A percentile compares a stretch with the other conserved stretches of the same genome.
These are phyloP conservation scores for Pantherophis guttatus DNA, from an alignment of 2,113 vertebrate genomes.

Conservation along the genomic window DNA sequence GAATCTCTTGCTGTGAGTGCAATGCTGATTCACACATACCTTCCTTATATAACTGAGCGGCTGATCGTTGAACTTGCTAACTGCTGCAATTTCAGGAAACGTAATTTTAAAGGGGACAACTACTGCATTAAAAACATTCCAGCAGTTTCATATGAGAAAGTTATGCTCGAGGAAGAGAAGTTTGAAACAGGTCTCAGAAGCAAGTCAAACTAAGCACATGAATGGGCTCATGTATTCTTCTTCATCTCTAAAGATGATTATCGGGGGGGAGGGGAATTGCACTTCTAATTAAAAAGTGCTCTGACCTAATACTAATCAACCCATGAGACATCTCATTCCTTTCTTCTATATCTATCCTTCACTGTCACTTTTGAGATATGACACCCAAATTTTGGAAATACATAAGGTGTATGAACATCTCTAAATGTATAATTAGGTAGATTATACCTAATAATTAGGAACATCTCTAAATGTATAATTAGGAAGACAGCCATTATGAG, in stretches of 20 bases:
- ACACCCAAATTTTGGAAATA: not conserved
- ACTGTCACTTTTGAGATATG: not conserved
- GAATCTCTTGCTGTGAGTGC: conserved; percentile 39
- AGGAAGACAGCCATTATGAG: not conserved
- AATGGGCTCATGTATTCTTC: not conserved
- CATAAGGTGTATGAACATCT: not conserved
- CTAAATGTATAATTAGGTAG: not conserved
- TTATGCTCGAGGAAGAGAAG: not conserved
- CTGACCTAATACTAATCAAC: not conserved
- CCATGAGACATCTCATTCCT: not conserved
- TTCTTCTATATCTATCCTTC: not conserved
- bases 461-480: not conserved
- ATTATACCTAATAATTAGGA: not conserved
- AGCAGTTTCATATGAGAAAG: not conserved
- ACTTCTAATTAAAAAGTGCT: not conserved
- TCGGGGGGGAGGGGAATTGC: not conserved
- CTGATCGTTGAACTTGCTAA: not conserved
- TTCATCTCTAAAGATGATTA: not conserved
- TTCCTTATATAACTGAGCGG: not conserved
- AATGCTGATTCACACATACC: conserved; percentile 26
- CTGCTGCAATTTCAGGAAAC: not conserved
- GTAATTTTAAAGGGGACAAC: not conserved
- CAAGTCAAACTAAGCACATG: not conserved
- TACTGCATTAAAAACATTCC: not conserved
- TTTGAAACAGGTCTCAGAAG: not conserved